phyloP scores from a whole-genome alignment of 2,888 invertebrate genomes.

The Molanna angustata region DNA sequence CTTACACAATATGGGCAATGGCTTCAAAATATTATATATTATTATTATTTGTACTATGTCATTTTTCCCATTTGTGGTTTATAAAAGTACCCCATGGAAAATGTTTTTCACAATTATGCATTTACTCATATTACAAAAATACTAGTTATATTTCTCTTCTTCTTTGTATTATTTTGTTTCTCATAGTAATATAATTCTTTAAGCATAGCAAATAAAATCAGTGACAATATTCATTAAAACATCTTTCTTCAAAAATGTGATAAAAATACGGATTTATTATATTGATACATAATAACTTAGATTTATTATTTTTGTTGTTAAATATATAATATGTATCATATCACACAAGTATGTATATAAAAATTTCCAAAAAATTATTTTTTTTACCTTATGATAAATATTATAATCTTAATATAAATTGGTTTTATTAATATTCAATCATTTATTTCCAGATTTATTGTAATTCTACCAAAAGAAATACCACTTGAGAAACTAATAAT shows the following conservation, averaged over 20 bases:
- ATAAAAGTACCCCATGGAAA: conserved; percentile 27
- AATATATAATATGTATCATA: conserved; percentile 28
- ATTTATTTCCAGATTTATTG: too few relatives aligned
- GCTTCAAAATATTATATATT: conserved; percentile 29
- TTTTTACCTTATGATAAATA: conserved; percentile 5
- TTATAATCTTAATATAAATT: background rate
- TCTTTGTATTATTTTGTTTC: conserved; percentile 24
- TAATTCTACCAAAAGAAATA: too few relatives aligned
- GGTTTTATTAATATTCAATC: too few relatives aligned
- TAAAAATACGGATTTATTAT: conserved; percentile 30
- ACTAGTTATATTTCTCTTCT: conserved; percentile 28
- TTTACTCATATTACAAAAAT: conserved; percentile 30
- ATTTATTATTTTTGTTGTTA: conserved; percentile 27
- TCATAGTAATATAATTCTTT: conserved; percentile 27
- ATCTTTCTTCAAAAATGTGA: conserved; percentile 31
- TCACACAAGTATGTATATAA: conserved; percentile 33
- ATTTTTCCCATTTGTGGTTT: conserved; percentile 17
- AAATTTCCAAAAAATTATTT: conserved; percentile 32
- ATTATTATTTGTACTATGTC: conserved; percentile 33
- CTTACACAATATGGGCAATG: conserved; percentile 31
- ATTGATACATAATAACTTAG: conserved; percentile 28
- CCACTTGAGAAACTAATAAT: too few relatives aligned
- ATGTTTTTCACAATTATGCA: conserved; percentile 15
- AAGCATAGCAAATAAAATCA: conserved; percentile 31
- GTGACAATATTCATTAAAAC: conserved; percentile 20